Evolutionary conservation across 2,113 vertebrate species (phyloP), one percentile per base, ranked within the genome.

Genomic region (Cricetomys ansorgei): DNA sequence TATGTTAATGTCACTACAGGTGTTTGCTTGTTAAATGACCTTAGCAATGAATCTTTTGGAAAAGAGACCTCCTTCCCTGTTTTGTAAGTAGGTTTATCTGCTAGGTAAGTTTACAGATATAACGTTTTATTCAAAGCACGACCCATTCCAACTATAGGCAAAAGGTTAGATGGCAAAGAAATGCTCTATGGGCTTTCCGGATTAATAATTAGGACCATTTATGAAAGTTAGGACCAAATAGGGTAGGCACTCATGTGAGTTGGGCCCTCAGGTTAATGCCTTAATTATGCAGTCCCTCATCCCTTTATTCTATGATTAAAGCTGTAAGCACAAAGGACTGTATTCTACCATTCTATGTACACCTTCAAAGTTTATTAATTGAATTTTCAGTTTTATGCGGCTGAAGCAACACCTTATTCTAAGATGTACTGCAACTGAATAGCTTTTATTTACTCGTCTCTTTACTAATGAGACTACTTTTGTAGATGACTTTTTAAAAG

Each of bases 391-490:
- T 83, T 95, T 97, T 86, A 23, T 86, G 31, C 2, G 84, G 50
- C 70, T 87, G 17, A 95, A 94, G 89, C 17, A 37, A 75, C 92
- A 37, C 13, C 21, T 40, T 77, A 77, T 55, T 92, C 27, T 62
- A 90, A 64, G n/a, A 59, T 62, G 21, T 2, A 40, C 21, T 90
- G 5, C 69, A 67, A 59, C 23, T 80, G 40, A 85, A 87, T 3
- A 79, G 1, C 53, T 85, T 80, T 77, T 43, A 77, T 75, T 89
- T 76, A 94, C 17, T n/a, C n/a, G n/a, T n/a, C n/a, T n/a, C n/a
- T n/a, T 81, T 84, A 76, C 62, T 96, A 87, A 40, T 65, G 53
- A 95, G 92, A 93, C 88, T 91, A 89, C 70, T 87, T 92, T 92
- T 90, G 31, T 31, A 85, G 43, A 88, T 16, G 48, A 43, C 9